Evolutionary conservation across 92 coral and sea anemone species (phyloP), one percentile per base, ranked within the genome.

Genomic region (Zoanthus sociatus): DNA sequence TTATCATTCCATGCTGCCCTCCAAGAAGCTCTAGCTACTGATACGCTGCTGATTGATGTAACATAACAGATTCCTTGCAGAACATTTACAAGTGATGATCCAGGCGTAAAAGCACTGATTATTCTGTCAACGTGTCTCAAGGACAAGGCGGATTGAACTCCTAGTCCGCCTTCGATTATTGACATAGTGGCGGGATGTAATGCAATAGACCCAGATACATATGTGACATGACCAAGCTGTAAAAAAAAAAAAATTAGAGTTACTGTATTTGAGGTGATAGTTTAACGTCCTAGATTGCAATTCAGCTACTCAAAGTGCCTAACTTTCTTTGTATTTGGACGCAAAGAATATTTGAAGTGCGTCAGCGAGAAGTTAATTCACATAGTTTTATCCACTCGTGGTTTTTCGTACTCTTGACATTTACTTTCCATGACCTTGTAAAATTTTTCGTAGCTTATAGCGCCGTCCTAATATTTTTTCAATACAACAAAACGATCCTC

Each of bases 131-230:
- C 98, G 83, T 95, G 98, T 32, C 89, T 88, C 72, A 95, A 73
- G 15, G 98, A 90, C 72, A 95, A 67, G 51, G 95, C 88, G n/a
- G 98, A 86, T 63, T 95, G 94, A 20, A 47, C 31, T 15, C 72
- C 61, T 21, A 94, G 89, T 61, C 98, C 98, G 2, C 95, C 98
- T 13, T 87, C 79, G 5, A 92, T 79, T 42, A 95, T 26, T 3
- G 91, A 71, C 98, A 95, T 95, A 14, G 90, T 88, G 56, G 94
- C 87, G 11, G 98, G 98, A 86, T 92, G 91, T 69, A 95, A 88
- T 12, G 94, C 98, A 77, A 95, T 94, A 48, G 89, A 90, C 66
- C 98, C 98, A 9, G 98, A 94, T 37, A 95, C 79, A 72, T 90
- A 91, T 66, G 90, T 85, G 31, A 89, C 69, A 32, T 78, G 84